A percentile compares a stretch with the other conserved stretches of the same genome.
Evolutionary conservation across 2,797 vertebrate genomes (phyloP).

Genomic region (Anguilla megastoma): DNA sequence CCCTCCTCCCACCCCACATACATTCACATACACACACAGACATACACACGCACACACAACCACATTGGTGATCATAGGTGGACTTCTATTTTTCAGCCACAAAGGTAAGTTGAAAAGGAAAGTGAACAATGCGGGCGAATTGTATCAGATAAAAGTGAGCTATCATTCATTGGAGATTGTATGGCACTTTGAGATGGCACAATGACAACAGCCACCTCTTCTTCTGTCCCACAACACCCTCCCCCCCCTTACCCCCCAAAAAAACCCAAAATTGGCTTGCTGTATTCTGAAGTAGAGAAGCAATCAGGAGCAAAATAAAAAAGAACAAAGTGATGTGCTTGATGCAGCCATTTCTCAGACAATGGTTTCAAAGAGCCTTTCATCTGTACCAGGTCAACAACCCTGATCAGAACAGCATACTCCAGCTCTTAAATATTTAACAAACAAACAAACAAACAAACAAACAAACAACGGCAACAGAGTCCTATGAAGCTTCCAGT

Average conservation of each 20-base stretch:
- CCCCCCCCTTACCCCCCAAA: not conserved
- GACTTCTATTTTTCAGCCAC: not conserved
- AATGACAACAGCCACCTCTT: not conserved
- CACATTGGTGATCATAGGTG: not conserved
- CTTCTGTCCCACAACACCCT: not conserved
- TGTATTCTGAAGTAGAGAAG: not conserved
- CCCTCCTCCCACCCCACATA: not conserved
- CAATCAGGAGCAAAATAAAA: slow-evolving; percentile 5
- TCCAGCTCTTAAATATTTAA: not conserved
- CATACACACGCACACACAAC: not conserved
- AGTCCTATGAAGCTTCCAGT: not conserved
- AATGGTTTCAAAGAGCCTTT: slow-evolving; percentile 2
- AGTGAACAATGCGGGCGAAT: not conserved
- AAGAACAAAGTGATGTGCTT: slow-evolving; percentile 1
- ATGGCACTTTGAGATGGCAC: not conserved
- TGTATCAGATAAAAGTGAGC: not conserved
- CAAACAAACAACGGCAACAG: not conserved
- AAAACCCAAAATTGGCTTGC: not conserved
- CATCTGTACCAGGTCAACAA: slow-evolving; percentile 19
- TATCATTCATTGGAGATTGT: not conserved
- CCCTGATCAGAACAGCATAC: not conserved
- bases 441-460: too few species aligned
- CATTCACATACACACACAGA: not conserved
- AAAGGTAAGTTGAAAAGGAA: not conserved
- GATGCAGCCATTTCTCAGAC: not conserved